Evolutionary conservation across 2,113 vertebrate species (phyloP).

Genomic region (Pteropus alecto): DNA sequence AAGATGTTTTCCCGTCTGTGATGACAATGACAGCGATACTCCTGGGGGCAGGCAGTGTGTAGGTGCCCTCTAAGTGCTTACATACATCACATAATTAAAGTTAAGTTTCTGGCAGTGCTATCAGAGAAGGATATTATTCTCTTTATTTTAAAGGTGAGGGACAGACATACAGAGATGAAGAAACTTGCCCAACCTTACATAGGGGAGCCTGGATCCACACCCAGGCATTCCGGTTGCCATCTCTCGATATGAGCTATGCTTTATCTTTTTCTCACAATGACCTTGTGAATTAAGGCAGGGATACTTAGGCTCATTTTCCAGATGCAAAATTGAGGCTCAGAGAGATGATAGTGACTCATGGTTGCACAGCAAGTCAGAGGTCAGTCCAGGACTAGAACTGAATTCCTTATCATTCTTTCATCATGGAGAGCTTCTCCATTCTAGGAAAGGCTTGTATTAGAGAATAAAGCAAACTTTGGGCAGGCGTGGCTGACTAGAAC

Average conservation of each 20-base stretch:
- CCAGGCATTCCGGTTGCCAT: background rate
- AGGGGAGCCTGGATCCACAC: background rate
- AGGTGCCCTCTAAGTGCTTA: background rate
- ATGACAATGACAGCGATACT: background rate
- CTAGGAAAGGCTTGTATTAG: background rate
- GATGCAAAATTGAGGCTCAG: background rate
- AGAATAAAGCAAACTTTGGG: background rate
- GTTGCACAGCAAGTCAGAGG: background rate
- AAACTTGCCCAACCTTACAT: background rate
- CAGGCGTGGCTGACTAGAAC: background rate
- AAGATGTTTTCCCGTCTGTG: background rate
- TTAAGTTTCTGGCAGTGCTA: background rate
- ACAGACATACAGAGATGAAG: background rate
- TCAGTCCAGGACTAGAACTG: background rate
- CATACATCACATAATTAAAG: background rate
- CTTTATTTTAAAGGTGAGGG: background rate
- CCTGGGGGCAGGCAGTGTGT: background rate
- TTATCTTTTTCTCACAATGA: background rate
- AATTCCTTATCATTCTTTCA: background rate
- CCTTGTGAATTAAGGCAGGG: background rate
- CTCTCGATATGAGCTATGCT: background rate
- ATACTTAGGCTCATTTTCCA: background rate
- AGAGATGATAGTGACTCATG: background rate
- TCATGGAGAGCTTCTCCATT: background rate
- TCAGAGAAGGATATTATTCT: background rate